Evolutionary conservation across 2,113 vertebrate genomes (phyloP), one percentile per base, ranked within the genome.

Genomic region (Dolichotis patagonum): DNA sequence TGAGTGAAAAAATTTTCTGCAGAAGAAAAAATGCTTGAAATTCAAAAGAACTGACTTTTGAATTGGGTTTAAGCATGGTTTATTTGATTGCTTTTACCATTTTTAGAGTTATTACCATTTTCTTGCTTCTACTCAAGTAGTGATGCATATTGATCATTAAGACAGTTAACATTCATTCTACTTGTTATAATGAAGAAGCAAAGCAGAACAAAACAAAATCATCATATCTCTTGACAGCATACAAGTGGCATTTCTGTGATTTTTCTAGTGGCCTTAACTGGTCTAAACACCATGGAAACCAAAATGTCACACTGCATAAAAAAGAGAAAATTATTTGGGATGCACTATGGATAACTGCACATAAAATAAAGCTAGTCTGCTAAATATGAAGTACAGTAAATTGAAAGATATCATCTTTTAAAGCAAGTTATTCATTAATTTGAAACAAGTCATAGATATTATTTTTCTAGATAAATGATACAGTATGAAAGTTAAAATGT

Each of bases 321-420:
- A 56, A 92, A 90, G 30, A 71, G 32, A 87, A 88, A 92, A 87
- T 35, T 81, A 96, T 69, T 94, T 90, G 28, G 54, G 88, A 92
- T 52, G 54, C 32, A 88, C 16, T 65, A 49, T 2, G 46, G 38
- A 58, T 86, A 78, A 96, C n/a, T 54, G 24, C 56, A 85, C 28
- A 58, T n/a, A 32, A 95, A 95, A 90, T 41, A 94, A 94, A 88
- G 38, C 26, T 82, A 67, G 35, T 91, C 20, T 82, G 24, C 83
- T 17, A 85, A 52, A 73, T 73, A 78, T 4, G 20, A 86, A 94
- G 13, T 83, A 86, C 17, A n/a, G 35, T 4, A 73, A 96, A 71
- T 65, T 71, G 58, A 96, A 96, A 93, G 17, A 83, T 9, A 69
- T 1, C 46, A 88, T 56, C n/a, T 17, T 88, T 84, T 54, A 96